Evolutionary conservation across 2,888 invertebrate species (phyloP).

Genomic region (Syrista parreyssii): DNA sequence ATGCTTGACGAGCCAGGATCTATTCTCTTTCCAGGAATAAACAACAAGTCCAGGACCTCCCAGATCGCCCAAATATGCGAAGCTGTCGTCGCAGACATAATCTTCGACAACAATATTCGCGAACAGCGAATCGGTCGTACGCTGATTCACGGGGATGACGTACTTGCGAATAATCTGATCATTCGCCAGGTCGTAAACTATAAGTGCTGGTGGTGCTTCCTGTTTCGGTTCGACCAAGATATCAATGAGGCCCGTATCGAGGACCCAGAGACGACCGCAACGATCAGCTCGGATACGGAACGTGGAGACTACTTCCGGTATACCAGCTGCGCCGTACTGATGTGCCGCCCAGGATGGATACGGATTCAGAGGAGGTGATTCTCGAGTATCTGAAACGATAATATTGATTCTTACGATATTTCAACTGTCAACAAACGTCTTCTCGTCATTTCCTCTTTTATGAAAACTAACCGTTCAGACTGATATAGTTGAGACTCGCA

Average conservation of each 20-base stretch:
- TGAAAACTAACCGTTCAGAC: constrained; percentile 73
- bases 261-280: constrained; percentile 82
- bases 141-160: constrained; percentile 73
- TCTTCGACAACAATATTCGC: constrained; percentile 85
- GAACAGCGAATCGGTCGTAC: constrained; percentile 77
- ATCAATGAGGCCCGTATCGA: constrained; percentile 79
- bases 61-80: constrained; percentile 79
- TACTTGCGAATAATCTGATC: constrained; percentile 78
- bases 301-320: constrained; percentile 79
- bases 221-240: constrained; percentile 68
- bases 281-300: constrained; percentile 80
- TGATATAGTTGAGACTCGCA: constrained; percentile 79
- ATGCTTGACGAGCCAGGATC: constrained; percentile 81
- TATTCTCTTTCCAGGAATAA: constrained; percentile 78
- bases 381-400: constrained; percentile 70
- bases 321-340: constrained; percentile 68
- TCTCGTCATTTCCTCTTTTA: background rate
- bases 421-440: background rate
- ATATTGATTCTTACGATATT: constrained; percentile 8
- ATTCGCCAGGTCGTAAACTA: constrained; percentile 79
- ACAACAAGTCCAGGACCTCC: constrained; percentile 78
- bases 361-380: constrained; percentile 78
- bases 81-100: constrained; percentile 75
- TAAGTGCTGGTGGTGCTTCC: constrained; percentile 72
- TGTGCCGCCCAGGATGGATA: constrained; percentile 86